phyloP scores from a whole-genome alignment of 2,888 invertebrate genomes.

The Anthophora plumipes region DNA sequence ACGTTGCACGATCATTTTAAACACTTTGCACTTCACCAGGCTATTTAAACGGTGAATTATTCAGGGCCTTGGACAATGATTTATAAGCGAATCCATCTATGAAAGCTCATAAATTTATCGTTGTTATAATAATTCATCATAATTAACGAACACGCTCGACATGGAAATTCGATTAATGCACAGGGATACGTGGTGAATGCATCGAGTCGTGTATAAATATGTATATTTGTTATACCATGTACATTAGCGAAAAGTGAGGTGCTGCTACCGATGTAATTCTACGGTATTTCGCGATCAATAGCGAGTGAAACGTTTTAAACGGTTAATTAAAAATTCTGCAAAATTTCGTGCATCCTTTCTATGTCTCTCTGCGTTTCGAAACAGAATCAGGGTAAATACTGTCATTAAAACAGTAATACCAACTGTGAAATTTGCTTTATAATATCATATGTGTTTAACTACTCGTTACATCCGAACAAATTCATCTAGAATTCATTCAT shows the following conservation, averaged over 20 bases:
- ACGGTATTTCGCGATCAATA: not conserved
- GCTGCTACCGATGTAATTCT: too few species aligned
- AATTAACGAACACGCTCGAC: not conserved
- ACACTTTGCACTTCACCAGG: not conserved
- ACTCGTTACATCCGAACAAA: too few species aligned
- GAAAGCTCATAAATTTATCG: not conserved
- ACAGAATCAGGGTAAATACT: too few species aligned
- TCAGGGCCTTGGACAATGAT: not conserved
- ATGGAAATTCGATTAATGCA: not conserved
- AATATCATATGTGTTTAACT: too few species aligned
- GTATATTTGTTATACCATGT: not conserved
- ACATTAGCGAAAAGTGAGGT: not conserved
- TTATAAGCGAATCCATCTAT: not conserved
- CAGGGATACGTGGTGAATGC: not conserved
- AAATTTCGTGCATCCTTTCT: too few species aligned
- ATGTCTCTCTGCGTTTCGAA: too few species aligned
- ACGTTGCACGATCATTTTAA: conserved; percentile 18
- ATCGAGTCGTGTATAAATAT: not conserved
- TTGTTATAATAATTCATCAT: conserved; percentile 13
- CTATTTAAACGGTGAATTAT: conserved; percentile 19
- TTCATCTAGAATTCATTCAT: too few species aligned
- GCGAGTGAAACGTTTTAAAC: not conserved
- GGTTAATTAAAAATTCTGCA: too few species aligned
- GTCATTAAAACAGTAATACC: too few species aligned
- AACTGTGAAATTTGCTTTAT: too few species aligned